These are phyloP conservation scores for Orthosia gracilis DNA, from an alignment of 2,888 invertebrate species.

Conservation along the genomic window DNA sequence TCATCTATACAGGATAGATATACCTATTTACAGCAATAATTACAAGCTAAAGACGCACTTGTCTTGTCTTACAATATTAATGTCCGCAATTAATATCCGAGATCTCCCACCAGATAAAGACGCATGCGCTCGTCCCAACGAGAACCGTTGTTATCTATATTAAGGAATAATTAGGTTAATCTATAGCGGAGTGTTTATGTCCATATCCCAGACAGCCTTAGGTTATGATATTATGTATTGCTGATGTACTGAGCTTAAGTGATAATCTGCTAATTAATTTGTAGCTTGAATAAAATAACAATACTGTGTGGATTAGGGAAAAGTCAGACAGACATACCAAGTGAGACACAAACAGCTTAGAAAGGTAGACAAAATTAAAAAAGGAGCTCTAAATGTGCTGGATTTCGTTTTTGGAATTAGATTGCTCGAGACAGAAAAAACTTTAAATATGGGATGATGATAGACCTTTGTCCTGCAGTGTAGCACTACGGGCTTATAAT, in stretches of 20 bases:
- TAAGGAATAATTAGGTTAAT: constrained; percentile 13
- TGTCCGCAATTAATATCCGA: constrained; percentile 37
- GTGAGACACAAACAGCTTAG: too few species aligned
- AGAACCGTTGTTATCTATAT: constrained; percentile 21
- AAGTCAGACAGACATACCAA: background rate
- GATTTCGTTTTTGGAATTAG: too few species aligned
- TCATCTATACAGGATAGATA: too few species aligned
- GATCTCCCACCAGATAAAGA: constrained; percentile 39
- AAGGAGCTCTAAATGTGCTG: too few species aligned
- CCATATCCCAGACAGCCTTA: background rate
- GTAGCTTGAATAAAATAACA: constrained; percentile 13
- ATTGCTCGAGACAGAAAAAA: too few species aligned
- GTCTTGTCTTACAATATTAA: constrained; percentile 34
- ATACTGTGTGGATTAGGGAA: constrained; percentile 13
- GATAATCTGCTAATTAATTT: constrained; percentile 49
- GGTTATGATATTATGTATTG: constrained; percentile 6
- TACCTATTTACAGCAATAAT: background rate
- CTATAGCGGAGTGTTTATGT: background rate
- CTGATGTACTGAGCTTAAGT: constrained; percentile 8
- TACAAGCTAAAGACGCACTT: background rate
- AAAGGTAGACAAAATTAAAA: too few species aligned
- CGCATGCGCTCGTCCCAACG: constrained; percentile 1
- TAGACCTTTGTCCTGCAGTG: too few species aligned
- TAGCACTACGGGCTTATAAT: too few species aligned
- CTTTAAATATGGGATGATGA: too few species aligned